These are phyloP conservation scores for Mustela nigripes DNA, from an alignment of 2,113 vertebrate species.

Conservation along the genomic window DNA sequence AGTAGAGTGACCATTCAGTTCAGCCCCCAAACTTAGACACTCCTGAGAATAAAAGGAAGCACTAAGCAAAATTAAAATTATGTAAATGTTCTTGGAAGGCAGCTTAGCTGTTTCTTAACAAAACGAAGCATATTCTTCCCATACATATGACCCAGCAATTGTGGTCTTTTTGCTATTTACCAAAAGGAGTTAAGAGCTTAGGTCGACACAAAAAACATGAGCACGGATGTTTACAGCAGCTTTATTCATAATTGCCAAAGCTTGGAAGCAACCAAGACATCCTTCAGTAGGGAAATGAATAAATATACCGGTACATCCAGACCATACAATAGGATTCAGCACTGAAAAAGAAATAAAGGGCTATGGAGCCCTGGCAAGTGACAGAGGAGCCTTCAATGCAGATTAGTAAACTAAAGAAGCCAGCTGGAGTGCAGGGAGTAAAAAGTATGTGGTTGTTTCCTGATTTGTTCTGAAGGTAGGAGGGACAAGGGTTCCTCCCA, in stretches of 20 bases:
- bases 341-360: neutral
- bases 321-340: neutral
- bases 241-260: conserved; percentile 30
- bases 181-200: conserved; percentile 3
- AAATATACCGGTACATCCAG: neutral
- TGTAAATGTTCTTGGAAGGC: conserved; percentile 38
- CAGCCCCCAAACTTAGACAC: neutral
- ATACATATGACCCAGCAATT: neutral
- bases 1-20: neutral
- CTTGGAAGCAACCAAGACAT: neutral
- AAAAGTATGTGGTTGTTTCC: neutral
- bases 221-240: neutral
- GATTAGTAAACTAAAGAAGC: neutral
- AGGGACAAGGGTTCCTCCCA: neutral
- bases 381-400: neutral
- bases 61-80: conserved; percentile 35
- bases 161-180: neutral
- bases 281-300: neutral
- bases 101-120: conserved; percentile 38
- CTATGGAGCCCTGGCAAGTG: neutral
- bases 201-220: neutral
- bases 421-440: neutral
- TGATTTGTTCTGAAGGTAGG: neutral
- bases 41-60: conserved; percentile 49
- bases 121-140: conserved; percentile 14